Percentiles rank a stretch among this genome's conserved stretches.
These are phyloP conservation scores for Cercopithecus mona DNA, from an alignment of 2,113 vertebrate species.

Conservation along the genomic window DNA sequence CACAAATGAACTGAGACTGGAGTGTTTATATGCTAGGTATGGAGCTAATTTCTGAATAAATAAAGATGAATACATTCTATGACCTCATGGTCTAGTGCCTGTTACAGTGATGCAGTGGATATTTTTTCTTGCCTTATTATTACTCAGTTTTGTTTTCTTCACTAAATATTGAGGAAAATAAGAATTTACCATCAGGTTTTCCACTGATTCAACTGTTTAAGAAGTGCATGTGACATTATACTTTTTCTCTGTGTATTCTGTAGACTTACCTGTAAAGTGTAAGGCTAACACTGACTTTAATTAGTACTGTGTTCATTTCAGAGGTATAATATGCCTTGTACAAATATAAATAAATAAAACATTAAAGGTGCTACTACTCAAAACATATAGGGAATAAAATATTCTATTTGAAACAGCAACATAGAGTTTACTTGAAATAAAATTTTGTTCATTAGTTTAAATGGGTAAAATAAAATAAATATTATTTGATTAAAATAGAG, in stretches of 20 bases:
- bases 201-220: neutral
- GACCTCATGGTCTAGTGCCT: neutral
- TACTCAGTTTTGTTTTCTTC: neutral
- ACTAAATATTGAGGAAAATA: neutral
- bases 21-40: neutral
- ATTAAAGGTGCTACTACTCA: neutral
- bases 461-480: conserved; percentile 78
- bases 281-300: neutral
- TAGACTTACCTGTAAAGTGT: neutral
- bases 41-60: neutral
- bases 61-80: neutral
- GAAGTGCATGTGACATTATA: neutral
- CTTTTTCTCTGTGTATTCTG: neutral
- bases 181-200: neutral
- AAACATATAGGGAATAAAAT: neutral
- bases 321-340: neutral
- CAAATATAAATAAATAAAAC: neutral
- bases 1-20: neutral
- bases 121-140: neutral
- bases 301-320: neutral
- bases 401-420: neutral
- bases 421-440: neutral
- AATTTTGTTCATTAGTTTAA: conserved; percentile 60
- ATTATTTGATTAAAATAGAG: conserved; percentile 76
- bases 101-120: neutral